Conservation (phyloP, 2,888 invertebrate genomes). For the Phalangium opilio region DNA sequence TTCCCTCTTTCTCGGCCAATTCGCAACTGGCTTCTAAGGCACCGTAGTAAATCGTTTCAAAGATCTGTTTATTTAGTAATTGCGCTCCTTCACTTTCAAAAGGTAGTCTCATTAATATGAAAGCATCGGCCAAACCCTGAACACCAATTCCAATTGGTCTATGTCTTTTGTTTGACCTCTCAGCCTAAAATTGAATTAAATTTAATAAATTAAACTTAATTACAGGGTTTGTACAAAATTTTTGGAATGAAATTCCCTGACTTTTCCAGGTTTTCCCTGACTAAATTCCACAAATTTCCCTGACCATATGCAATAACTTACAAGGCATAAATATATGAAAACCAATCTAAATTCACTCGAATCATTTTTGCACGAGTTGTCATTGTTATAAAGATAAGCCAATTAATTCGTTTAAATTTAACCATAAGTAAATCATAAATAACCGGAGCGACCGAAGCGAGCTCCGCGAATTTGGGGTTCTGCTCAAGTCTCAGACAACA, state of each 20-base stretch:
- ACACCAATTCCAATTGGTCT: constrained; percentile 69
- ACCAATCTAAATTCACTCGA: too few species aligned
- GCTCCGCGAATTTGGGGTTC: too few species aligned
- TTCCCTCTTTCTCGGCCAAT: constrained; percentile 63
- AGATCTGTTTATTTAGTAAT: constrained; percentile 80
- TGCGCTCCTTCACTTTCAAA: constrained; percentile 79
- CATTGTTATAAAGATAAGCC: too few species aligned
- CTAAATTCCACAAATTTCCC: too few species aligned
- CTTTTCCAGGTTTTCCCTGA: too few species aligned
- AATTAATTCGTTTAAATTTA: background rate
- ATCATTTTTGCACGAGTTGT: too few species aligned
- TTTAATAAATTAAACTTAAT: constrained; percentile 2
- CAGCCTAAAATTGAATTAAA: constrained; percentile 31
- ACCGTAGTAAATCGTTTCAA: constrained; percentile 95
- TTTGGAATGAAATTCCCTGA: too few species aligned
- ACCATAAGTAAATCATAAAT: too few species aligned
- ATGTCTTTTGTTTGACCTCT: constrained; percentile 61
- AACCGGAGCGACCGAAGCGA: too few species aligned
- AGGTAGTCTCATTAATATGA: constrained; percentile 79
- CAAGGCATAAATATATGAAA: too few species aligned
- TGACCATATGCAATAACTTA: too few species aligned
- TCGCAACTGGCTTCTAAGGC: constrained; percentile 92
- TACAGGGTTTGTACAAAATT: too few species aligned
- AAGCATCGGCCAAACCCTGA: constrained; percentile 93
- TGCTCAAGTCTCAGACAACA: background rate